Conservation (phyloP, 2,797 vertebrate species). For the Catamblyrhynchus diadema region DNA sequence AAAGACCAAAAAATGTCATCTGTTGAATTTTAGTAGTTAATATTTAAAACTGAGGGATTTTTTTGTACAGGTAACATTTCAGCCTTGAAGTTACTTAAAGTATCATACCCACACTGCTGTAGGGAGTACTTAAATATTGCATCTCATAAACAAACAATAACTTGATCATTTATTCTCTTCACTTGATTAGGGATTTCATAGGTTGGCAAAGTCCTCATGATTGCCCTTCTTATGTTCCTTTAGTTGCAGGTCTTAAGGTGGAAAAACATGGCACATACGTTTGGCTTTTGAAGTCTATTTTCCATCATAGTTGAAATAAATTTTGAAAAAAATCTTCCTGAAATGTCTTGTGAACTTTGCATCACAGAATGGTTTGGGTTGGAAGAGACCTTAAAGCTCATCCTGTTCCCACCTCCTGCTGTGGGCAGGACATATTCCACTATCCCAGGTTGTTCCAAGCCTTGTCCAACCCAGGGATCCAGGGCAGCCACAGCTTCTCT, state of each 20-base stretch:
- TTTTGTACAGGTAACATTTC: neutral
- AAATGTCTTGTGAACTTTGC: neutral
- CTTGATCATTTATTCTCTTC: neutral
- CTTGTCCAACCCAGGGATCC: fast-evolving
- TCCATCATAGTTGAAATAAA: neutral
- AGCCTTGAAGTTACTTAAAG: neutral
- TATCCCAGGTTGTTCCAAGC: neutral
- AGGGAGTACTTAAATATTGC: neutral
- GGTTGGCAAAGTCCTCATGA: neutral
- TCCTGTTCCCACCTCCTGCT: neutral
- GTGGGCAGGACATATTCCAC: neutral
- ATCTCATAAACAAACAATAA: neutral
- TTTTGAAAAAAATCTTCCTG: neutral
- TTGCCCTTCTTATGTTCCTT: neutral
- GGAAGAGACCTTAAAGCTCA: neutral
- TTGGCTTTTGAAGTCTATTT: neutral
- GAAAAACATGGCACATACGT: neutral
- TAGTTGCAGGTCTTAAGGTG: neutral
- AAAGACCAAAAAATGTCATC: neutral
- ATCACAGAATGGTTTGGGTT: neutral
- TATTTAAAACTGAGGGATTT: neutral
- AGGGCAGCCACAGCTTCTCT: neutral
- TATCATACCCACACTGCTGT: neutral
- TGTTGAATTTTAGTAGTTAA: neutral
- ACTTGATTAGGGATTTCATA: neutral